Percentiles rank a stretch among this genome's conserved stretches.
These are phyloP conservation scores for Danionella cerebrum DNA, from an alignment of 2,113 vertebrate species.

Conservation along the genomic window DNA sequence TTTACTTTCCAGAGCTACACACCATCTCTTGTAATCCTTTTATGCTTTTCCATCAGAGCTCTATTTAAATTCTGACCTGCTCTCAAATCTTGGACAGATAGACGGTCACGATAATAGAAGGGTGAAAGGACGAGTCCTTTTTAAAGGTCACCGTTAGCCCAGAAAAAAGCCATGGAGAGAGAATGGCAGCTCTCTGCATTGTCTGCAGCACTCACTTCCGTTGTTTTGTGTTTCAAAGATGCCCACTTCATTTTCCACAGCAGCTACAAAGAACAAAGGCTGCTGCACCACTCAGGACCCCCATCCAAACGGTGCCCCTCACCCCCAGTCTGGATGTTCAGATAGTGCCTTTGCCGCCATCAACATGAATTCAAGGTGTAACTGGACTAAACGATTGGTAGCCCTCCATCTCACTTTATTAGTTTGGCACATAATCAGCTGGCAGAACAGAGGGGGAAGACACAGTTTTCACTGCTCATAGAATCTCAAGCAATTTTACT, in stretches of 20 bases:
- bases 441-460: slow-evolving; percentile 51
- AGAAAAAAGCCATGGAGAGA: not conserved
- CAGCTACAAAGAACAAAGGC: slow-evolving; percentile 18
- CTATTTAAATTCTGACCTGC: slow-evolving; percentile 17
- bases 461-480: slow-evolving; percentile 48
- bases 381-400: slow-evolving; percentile 52
- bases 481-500: slow-evolving; percentile 41
- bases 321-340: slow-evolving; percentile 27
- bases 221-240: not conserved
- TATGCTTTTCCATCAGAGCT: not conserved
- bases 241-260: not conserved
- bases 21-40: not conserved
- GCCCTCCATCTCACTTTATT: slow-evolving; percentile 45
- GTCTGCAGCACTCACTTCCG: slow-evolving; percentile 12
- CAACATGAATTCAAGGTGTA: slow-evolving; percentile 39
- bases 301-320: not conserved
- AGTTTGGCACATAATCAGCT: slow-evolving; percentile 54
- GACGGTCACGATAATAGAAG: not conserved
- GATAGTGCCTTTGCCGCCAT: slow-evolving; percentile 30
- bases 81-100: not conserved
- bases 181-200: not conserved
- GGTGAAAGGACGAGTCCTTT: slow-evolving; percentile 21
- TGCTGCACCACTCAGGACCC: slow-evolving; percentile 12
- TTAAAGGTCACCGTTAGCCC: slow-evolving; percentile 31
- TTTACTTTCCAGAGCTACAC: too few species aligned